A percentile compares a stretch with the other conserved stretches of the same genome.
Conservation (phyloP, 2,113 vertebrate genomes). For the Phrynosoma platyrhinos region DNA sequence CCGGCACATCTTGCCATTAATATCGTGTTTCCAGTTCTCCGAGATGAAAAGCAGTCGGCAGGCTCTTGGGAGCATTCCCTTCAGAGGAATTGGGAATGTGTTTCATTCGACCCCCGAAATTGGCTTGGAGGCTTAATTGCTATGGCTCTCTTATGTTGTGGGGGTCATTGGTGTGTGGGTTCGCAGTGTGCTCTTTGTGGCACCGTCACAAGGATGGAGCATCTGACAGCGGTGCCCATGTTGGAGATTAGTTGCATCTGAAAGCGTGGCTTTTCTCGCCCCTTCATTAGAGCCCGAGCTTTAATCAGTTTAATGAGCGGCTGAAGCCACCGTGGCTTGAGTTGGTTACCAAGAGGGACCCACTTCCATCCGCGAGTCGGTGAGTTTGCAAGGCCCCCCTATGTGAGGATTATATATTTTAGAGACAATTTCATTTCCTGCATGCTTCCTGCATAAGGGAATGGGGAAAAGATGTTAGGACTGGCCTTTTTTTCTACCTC, state of each 20-base stretch:
- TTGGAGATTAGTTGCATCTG: rapidly evolving
- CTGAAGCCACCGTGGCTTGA: background rate
- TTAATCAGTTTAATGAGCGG: constrained; percentile 12
- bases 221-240: no score
- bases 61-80: rapidly evolving
- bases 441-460: background rate
- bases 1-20: background rate
- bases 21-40: background rate
- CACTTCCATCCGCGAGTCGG: background rate
- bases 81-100: background rate
- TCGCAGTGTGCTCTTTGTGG: no score
- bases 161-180: no score
- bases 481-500: no score
- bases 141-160: background rate
- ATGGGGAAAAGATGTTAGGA: background rate
- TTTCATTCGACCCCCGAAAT: background rate
- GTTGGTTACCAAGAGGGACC: background rate
- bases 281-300: background rate
- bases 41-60: background rate
- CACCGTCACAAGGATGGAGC: no score
- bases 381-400: background rate
- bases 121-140: rapidly evolving
- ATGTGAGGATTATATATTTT: background rate
- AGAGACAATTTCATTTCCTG: background rate
- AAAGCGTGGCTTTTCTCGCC: background rate